Percentiles rank a stretch among this genome's conserved stretches.
Conservation (phyloP, 2,113 vertebrate species). For the Sebastes fasciatus region DNA sequence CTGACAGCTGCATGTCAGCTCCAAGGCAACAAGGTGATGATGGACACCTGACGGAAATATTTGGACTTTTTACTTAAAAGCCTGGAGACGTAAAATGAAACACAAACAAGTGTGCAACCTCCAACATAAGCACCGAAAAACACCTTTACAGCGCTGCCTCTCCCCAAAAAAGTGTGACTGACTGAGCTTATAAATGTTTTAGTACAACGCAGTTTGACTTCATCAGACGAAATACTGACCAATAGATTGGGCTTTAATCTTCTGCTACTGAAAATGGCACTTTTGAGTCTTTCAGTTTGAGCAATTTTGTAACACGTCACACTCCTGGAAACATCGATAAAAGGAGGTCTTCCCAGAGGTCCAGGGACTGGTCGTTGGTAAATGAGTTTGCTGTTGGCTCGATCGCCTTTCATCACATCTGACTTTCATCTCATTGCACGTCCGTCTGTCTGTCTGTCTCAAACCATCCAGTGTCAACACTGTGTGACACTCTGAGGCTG, state of each 20-base stretch:
- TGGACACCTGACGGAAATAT: conserved; percentile 25
- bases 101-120: background rate
- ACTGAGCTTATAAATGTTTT: background rate
- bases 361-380: conserved; percentile 19
- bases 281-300: background rate
- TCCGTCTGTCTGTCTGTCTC: conserved; percentile 51
- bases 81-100: background rate
- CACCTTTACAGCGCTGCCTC: background rate
- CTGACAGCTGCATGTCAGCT: background rate
- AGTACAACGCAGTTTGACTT: background rate
- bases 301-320: conserved; percentile 20
- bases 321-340: conserved; percentile 25
- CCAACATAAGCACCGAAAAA: background rate
- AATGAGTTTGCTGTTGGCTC: conserved; percentile 66
- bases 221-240: background rate
- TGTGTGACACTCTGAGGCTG: conserved; percentile 60
- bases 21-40: conserved; percentile 8
- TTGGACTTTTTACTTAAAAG: background rate
- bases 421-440: conserved; percentile 63
- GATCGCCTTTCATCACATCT: conserved; percentile 69
- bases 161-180: background rate
- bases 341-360: conserved; percentile 24
- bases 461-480: conserved; percentile 56
- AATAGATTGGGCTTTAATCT: background rate
- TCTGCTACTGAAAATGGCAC: background rate